Conservation (phyloP, 1,140 invertebrate species). For the Pollicipes pollicipes region DNA sequence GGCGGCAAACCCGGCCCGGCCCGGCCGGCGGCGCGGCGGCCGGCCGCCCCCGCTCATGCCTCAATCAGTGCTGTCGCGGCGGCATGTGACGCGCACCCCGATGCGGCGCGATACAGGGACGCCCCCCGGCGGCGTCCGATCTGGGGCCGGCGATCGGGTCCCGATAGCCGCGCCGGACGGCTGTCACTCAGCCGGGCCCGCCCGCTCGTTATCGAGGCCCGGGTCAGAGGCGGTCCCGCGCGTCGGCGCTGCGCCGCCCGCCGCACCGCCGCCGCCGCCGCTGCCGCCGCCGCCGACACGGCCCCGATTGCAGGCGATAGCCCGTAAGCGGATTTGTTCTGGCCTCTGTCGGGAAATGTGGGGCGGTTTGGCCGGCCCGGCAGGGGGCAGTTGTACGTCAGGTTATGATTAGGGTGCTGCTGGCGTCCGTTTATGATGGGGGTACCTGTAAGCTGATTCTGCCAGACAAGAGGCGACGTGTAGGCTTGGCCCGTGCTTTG, state of each 20-base stretch:
- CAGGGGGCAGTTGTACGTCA: neutral
- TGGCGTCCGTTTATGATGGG: neutral
- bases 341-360: neutral
- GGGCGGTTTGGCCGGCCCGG: neutral
- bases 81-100: too few species aligned
- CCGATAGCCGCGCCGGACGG: neutral
- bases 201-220: neutral
- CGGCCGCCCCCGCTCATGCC: neutral
- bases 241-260: too few species aligned
- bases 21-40: too few species aligned
- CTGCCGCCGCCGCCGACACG: neutral
- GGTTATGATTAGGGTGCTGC: neutral
- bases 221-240: neutral
- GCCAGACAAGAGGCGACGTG: neutral
- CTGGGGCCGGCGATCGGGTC: neutral
- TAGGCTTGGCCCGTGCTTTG: neutral
- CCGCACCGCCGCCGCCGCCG: too few species aligned
- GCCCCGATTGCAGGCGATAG: too few species aligned
- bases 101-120: too few species aligned
- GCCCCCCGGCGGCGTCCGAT: too few species aligned
- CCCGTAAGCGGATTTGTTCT: too few species aligned
- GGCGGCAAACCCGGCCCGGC: neutral
- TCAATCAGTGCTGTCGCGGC: neutral
- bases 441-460: neutral
- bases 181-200: neutral